Percentiles rank a stretch among this genome's conserved stretches.
Evolutionary conservation across 2,797 vertebrate genomes (phyloP).

Genomic region (Mormyrops attenuatus): DNA sequence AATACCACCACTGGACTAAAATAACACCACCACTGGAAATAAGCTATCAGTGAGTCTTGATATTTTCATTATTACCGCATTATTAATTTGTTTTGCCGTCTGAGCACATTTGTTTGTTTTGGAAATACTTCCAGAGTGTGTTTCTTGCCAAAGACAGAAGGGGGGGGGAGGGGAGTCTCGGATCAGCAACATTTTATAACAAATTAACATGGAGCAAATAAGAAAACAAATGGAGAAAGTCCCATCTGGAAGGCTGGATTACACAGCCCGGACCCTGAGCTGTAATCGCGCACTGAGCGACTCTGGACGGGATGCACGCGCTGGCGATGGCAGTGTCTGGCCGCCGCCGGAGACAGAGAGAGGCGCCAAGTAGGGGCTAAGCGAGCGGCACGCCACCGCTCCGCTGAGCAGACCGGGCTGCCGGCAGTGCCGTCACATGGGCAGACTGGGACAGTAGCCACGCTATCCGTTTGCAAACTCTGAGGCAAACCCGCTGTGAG

Average conservation of each 20-base stretch:
- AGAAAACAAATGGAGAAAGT: background rate
- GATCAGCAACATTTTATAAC: background rate
- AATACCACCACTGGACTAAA: background rate
- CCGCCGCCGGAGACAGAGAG: background rate
- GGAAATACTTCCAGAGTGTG: background rate
- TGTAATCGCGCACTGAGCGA: background rate
- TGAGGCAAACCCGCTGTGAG: background rate
- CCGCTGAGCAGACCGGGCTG: background rate
- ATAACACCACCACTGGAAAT: background rate
- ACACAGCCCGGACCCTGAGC: background rate
- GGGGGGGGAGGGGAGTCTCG: background rate
- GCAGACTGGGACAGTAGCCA: background rate
- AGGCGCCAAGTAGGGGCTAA: background rate
- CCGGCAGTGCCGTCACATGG: background rate
- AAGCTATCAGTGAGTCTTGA: background rate
- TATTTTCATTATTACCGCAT: background rate
- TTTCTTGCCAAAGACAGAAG: background rate
- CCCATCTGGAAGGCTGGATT: constrained; percentile 1
- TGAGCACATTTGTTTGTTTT: constrained; percentile 4
- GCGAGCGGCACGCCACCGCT: background rate
- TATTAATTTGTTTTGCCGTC: background rate
- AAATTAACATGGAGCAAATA: constrained; percentile 7
- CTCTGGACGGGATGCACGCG: background rate
- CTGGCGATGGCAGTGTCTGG: background rate
- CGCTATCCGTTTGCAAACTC: background rate